phyloP scores from a whole-genome alignment of 2,888 invertebrate genomes.

The Pediacus dermestoides region DNA sequence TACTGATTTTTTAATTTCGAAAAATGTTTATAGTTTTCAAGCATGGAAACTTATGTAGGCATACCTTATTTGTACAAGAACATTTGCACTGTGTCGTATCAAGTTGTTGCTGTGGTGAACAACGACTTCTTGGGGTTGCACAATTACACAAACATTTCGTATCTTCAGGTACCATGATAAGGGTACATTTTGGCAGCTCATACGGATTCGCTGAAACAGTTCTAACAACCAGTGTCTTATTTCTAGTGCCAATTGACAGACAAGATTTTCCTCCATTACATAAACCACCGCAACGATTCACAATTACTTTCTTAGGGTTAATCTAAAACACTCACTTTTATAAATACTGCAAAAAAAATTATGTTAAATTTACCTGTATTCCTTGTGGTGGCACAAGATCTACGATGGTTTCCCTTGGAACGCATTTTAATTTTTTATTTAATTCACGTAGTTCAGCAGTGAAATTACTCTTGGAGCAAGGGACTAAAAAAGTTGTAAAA shows the following conservation, averaged over 20 bases:
- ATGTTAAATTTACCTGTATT: constrained; percentile 27
- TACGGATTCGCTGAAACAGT: constrained; percentile 17
- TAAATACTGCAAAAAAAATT: constrained; percentile 3
- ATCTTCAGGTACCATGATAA: constrained; percentile 37
- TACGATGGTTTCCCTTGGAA: constrained; percentile 39
- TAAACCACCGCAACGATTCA: constrained; percentile 40
- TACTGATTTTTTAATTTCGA: too few relatives aligned
- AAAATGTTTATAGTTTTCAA: constrained; percentile 13
- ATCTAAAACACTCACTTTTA: constrained; percentile 27
- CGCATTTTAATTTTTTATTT: constrained; percentile 34
- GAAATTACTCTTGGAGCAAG: constrained; percentile 21
- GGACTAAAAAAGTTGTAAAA: constrained; percentile 25
- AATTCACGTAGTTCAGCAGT: constrained; percentile 22
- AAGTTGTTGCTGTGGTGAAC: constrained; percentile 35
- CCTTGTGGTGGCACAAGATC: constrained; percentile 31
- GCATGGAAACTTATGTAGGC: too few relatives aligned
- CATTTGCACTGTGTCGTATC: constrained; percentile 38
- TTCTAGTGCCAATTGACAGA: constrained; percentile 25
- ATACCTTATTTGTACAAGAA: constrained; percentile 37
- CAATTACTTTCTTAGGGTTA: constrained; percentile 37
- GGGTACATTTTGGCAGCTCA: constrained; percentile 29
- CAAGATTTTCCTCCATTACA: constrained; percentile 37
- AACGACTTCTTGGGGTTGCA: constrained; percentile 29
- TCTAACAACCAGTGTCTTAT: constrained; percentile 32
- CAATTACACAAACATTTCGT: constrained; percentile 39